Conservation (phyloP, 2,797 vertebrate genomes). For the Pseudomugil gertrudae region DNA sequence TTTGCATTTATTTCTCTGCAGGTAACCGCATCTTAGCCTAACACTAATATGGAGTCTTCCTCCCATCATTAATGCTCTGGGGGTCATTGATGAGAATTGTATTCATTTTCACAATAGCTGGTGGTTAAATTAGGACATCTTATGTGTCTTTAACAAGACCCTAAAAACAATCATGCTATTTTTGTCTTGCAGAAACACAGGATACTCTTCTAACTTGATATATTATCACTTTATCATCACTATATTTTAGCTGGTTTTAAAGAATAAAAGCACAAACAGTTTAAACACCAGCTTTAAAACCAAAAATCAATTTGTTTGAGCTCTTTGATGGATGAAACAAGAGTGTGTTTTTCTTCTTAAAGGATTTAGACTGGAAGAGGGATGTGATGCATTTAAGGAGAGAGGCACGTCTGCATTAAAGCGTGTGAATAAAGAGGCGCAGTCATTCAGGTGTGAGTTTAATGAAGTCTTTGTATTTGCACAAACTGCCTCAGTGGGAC, state of each 20-base stretch:
- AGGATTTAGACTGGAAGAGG: constrained; percentile 33
- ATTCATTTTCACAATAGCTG: background rate
- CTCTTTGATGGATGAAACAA: constrained; percentile 51
- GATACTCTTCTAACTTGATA: constrained; percentile 5
- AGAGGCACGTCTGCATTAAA: constrained; percentile 3
- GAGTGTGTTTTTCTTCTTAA: constrained; percentile 47
- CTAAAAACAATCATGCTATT: constrained; percentile 26
- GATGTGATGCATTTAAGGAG: constrained; percentile 25
- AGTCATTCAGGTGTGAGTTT: constrained; percentile 29
- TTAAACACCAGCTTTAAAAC: constrained; percentile 51
- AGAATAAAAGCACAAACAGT: constrained; percentile 26
- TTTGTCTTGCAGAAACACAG: background rate
- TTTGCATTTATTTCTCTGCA: constrained; percentile 32
- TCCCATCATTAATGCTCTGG: background rate
- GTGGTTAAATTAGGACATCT: constrained; percentile 21
- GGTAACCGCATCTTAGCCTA: constrained; percentile 17
- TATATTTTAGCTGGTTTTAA: background rate
- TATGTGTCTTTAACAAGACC: constrained; percentile 37
- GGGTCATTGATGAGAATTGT: constrained; percentile 22
- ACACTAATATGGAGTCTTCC: constrained; percentile 10
- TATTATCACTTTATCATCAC: constrained; percentile 2
- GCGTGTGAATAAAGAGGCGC: constrained; percentile 2
- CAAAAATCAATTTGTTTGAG: constrained; percentile 66
- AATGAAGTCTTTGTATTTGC: constrained; percentile 31
- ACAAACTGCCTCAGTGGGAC: constrained; percentile 12